Percentiles rank a stretch among this genome's conserved stretches.
Evolutionary conservation across 2,888 invertebrate species (phyloP).

Genomic region (Eristalis arbustorum): DNA sequence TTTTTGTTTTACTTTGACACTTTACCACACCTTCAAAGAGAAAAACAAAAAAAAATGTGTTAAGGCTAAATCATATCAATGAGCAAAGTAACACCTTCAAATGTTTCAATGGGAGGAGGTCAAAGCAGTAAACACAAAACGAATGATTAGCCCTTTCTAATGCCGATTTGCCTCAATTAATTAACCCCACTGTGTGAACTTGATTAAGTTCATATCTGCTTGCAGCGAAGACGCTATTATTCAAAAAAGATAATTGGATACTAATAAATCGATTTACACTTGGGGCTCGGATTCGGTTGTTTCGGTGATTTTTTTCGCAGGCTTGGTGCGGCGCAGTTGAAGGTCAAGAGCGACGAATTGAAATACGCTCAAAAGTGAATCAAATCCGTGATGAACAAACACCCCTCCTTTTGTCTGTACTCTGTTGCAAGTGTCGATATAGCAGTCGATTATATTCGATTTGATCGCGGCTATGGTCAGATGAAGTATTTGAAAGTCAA

Average conservation of each 20-base stretch:
- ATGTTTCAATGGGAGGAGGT: neutral
- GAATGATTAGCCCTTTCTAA: neutral
- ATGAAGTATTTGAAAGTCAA: conserved; percentile 5
- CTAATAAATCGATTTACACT: conserved; percentile 37
- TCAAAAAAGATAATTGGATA: conserved; percentile 30
- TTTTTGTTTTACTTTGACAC: neutral
- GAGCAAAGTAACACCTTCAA: neutral
- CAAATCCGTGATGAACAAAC: neutral
- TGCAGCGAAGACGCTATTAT: conserved; percentile 17
- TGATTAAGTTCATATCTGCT: neutral
- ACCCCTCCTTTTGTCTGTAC: neutral
- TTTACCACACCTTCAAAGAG: neutral
- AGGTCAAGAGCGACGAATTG: conserved; percentile 22
- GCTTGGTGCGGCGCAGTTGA: neutral
- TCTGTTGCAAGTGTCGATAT: neutral
- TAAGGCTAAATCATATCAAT: neutral
- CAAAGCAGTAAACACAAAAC: neutral
- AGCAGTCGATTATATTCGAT: conserved; percentile 16
- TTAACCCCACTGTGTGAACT: conserved; percentile 10
- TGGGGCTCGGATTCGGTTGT: neutral
- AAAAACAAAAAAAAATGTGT: neutral
- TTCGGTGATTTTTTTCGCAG: neutral
- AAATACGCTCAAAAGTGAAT: neutral
- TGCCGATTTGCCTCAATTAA: neutral
- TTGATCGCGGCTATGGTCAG: neutral